These are phyloP conservation scores for Thaumetopoea pityocampa DNA, from an alignment of 1,140 invertebrate genomes.

Conservation along the genomic window DNA sequence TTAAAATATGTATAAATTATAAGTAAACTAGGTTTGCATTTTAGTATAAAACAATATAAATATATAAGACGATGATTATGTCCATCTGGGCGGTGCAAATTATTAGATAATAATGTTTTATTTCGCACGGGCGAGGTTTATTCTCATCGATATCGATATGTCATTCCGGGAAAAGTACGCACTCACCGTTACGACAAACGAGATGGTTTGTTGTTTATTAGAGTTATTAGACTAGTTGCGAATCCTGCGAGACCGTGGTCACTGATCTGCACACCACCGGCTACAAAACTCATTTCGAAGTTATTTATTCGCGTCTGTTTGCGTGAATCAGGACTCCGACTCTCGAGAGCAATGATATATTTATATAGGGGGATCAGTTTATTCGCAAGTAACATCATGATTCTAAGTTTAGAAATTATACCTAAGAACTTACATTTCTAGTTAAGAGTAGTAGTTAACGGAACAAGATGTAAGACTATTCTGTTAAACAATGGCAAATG, in stretches of 20 bases:
- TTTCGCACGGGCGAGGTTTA: neutral
- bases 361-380: conserved; percentile 7
- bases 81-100: no score
- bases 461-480: no score
- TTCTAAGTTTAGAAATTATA: no score
- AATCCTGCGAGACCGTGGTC: conserved; percentile 35
- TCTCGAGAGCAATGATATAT: conserved; percentile 5
- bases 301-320: conserved; percentile 15
- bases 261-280: conserved; percentile 31
- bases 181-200: conserved; percentile 33
- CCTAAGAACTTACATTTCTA: no score
- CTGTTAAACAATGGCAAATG: no score
- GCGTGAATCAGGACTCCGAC: conserved; percentile 25
- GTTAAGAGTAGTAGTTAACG: no score
- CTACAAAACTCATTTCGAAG: conserved; percentile 6
- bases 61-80: no score
- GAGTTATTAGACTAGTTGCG: conserved; percentile 58
- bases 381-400: conserved; percentile 6
- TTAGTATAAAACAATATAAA: no score
- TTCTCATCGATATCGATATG: conserved; percentile 33
- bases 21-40: no score
- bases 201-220: conserved; percentile 52
- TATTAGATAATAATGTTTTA: no score
- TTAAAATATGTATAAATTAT: no score
- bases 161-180: conserved; percentile 24